Base-by-base conservation (phyloP, 2,797 vertebrate genomes). In the Limnodromus scolopaceus region DNA sequence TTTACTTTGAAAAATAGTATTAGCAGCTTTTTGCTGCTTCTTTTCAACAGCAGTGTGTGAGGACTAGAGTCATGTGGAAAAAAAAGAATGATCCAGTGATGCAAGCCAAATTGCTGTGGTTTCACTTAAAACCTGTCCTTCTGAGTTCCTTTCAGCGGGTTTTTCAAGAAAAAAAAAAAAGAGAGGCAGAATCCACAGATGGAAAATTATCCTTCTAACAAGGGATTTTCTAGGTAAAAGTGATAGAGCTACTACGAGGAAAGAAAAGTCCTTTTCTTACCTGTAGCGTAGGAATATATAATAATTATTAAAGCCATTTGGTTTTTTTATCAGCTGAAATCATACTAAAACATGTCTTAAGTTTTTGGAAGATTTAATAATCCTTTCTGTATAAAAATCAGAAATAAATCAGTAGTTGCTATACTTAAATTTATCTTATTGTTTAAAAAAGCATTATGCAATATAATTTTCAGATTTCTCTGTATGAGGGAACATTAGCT, bases 1-100 rank as follows among this genome's bases (percentile, higher is more conserved):
- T 72, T 83, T 81, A 84, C 54, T 96, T 86, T 89, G 87, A 58
- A 81, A 96, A 96, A 88, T 69, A 63, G 41, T 65, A 66, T 88
- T 51, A 69, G 58, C 76, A 79, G 68, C 77, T 93, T 71, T 84
- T 83, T 78, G 46, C 69, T 72, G 76, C 65, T 89, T 39, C 61
- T 20, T 72, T 87, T 82, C 82, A 87, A 10, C 57, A 63, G 13
- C 54, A 16, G 4, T 2, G 41, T 75, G 68, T 43, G 60, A 71
- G 54, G 16, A 83, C 10, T 24, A 17, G n/a, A 49, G 48, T 22
- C 16, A 9, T 36, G 34, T 54, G 64, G 49, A 72, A 83, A 92
- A 68, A 69, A 51, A 51, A 57, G 70, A 77, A 4, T 1, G 65
- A 80, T 49, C 48, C 34, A 28, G 51, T 48, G 65, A 63, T 75